Evolutionary conservation across 2,797 vertebrate genomes (phyloP).

Genomic region (Erpetoichthys calabaricus): DNA sequence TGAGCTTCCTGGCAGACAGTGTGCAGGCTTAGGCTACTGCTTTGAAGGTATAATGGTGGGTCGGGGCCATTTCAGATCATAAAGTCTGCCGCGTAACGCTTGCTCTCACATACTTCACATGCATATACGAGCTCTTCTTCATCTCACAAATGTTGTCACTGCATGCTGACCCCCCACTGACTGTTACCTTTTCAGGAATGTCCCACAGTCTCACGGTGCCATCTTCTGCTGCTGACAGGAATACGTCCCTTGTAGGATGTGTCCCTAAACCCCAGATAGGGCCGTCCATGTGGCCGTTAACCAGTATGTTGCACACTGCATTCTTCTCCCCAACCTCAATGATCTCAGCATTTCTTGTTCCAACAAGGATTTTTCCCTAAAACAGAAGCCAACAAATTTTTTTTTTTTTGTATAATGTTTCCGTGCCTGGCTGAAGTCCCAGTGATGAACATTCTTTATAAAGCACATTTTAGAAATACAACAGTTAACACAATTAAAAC

Average conservation of each 20-base stretch:
- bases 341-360: slow-evolving; percentile 86
- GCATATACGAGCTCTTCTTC: too few relatives aligned
- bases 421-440: neutral
- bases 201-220: slow-evolving; percentile 93
- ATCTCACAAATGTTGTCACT: neutral
- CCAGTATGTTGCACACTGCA: slow-evolving; percentile 83
- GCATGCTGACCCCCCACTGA: neutral
- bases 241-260: slow-evolving; percentile 81
- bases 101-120: too few relatives aligned
- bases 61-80: too few relatives aligned
- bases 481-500: neutral
- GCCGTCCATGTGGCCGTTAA: slow-evolving; percentile 86
- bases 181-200: slow-evolving; percentile 74
- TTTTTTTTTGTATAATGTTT: neutral
- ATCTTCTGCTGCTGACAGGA: slow-evolving; percentile 88
- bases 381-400: slow-evolving; percentile 2
- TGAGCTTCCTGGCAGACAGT: too few relatives aligned
- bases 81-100: too few relatives aligned
- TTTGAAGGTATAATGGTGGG: too few relatives aligned
- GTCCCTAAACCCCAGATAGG: slow-evolving; percentile 84
- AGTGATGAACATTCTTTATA: neutral
- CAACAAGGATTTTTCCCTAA: slow-evolving; percentile 90
- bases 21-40: too few relatives aligned
- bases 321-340: slow-evolving; percentile 96
- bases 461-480: neutral